Evolutionary conservation across 2,797 vertebrate species (phyloP).

Genomic region (Anabacerthia variegaticeps): DNA sequence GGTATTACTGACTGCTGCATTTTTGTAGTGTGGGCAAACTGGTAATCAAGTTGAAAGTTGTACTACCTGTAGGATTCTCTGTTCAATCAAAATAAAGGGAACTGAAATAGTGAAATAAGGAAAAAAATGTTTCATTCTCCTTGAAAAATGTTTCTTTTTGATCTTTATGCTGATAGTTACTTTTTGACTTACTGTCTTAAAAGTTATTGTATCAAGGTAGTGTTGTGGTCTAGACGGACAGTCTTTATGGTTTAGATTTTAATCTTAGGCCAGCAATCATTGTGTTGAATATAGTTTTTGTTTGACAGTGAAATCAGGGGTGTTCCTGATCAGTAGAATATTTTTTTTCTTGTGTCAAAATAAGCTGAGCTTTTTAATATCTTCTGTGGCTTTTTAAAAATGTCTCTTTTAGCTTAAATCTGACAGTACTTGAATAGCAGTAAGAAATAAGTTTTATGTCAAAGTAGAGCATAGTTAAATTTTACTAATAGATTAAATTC

Average conservation of each 20-base stretch:
- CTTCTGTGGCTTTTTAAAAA: not conserved
- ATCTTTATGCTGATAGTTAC: not conserved
- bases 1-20: not conserved
- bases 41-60: not conserved
- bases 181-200: not conserved
- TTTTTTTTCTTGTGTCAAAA: not conserved
- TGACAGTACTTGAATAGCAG: not conserved
- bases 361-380: not conserved
- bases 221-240: not conserved
- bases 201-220: not conserved
- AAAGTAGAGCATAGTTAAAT: not conserved
- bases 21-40: not conserved
- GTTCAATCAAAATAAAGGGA: not conserved
- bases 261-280: not conserved
- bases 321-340: not conserved
- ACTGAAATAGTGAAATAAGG: not conserved
- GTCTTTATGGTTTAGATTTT: not conserved
- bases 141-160: not conserved
- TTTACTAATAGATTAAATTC: not conserved
- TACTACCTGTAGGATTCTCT: not conserved
- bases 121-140: not conserved
- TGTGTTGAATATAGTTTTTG: not conserved
- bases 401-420: not conserved
- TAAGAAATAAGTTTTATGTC: not conserved
- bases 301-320: not conserved